phyloP scores from a whole-genome alignment of 1,140 invertebrate species.

The Lepeophtheirus salmonis region DNA sequence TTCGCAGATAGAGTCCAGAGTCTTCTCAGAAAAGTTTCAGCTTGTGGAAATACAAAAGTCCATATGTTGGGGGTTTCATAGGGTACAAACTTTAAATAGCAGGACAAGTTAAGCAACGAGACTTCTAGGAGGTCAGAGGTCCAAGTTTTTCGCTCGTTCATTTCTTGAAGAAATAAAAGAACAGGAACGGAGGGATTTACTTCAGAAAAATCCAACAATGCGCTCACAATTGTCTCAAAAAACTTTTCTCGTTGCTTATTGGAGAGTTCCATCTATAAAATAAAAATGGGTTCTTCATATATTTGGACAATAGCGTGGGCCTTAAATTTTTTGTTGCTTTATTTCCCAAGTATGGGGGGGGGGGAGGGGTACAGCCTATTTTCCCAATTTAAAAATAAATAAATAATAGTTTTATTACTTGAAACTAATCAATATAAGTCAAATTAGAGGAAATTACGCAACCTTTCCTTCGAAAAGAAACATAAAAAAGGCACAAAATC shows the following conservation, averaged over 20 bases:
- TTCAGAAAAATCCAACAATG: constrained; percentile 89
- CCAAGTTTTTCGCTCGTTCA: constrained; percentile 1
- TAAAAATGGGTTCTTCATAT: too few relatives aligned
- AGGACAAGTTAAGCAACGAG: neutral
- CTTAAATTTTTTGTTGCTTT: too few relatives aligned
- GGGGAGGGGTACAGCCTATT: too few relatives aligned
- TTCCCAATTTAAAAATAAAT: too few relatives aligned
- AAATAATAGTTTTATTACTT: too few relatives aligned
- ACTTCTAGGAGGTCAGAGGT: neutral
- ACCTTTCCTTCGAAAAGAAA: too few relatives aligned
- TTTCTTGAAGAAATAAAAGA: constrained; percentile 68
- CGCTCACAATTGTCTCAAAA: constrained; percentile 77
- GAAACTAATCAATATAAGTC: too few relatives aligned
- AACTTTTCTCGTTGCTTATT: constrained; percentile 54
- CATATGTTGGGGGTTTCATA: constrained; percentile 7
- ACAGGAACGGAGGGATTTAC: constrained; percentile 81
- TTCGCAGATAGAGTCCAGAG: neutral
- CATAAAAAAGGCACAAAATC: too few relatives aligned
- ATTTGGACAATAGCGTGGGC: too few relatives aligned
- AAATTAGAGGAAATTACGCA: too few relatives aligned
- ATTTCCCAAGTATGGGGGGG: too few relatives aligned
- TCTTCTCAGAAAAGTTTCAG: constrained; percentile 6
- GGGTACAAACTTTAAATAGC: neutral
- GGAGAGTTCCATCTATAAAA: constrained; percentile 52
- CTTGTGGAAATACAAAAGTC: neutral